Evolutionary conservation across 2,797 vertebrate genomes (phyloP), one percentile per base, ranked within the genome.

Genomic region (Chelidonichthys spinosus): DNA sequence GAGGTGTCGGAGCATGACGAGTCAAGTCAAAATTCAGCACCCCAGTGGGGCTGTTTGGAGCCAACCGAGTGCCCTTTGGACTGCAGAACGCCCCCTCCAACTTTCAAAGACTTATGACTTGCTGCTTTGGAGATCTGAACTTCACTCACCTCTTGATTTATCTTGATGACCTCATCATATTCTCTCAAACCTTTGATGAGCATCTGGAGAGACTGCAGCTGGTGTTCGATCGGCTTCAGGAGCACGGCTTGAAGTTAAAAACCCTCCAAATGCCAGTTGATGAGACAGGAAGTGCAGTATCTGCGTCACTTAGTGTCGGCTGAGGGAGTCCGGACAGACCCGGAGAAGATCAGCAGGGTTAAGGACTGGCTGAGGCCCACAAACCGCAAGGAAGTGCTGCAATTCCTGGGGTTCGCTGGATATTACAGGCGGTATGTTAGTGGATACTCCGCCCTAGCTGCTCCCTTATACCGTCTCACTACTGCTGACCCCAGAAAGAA

Each of bases 141-240:
- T 87, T 85, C 40, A 74, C 74, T 0, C 69, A 81, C 2, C 56
- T 90, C 0, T 18, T 90, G 3, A 85, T 89, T 5, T 89, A 87
- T 9, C 74, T 89, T 0, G 58, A 82, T 36, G 73, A 81, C 49
- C 25, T 79, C 4, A 54, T 74, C 4, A 65, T 79, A 0, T 79
- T 74, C 15, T 52, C 71, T 1, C 56, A 49, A 13, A 61, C 72
- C 0, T 88, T 88, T 65, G 67, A 80, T 25, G 65, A 80, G 36
- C 65, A 84, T 33, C 53, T 88, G 0, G 70, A 85, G 35, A 55
- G 73, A 2, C 32, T 88, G n/a, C 81, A 82, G 35, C 49, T 78
- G 4, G 77, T 87, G 42, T 69, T 73, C 6, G 54, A 81, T 55
- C 4, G 55, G 39, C 76, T 85, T 2, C 0, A 15, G 37, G 50